Base-by-base conservation (phyloP, 2,888 invertebrate species). In the Drosophila nr. medialis region DNA sequence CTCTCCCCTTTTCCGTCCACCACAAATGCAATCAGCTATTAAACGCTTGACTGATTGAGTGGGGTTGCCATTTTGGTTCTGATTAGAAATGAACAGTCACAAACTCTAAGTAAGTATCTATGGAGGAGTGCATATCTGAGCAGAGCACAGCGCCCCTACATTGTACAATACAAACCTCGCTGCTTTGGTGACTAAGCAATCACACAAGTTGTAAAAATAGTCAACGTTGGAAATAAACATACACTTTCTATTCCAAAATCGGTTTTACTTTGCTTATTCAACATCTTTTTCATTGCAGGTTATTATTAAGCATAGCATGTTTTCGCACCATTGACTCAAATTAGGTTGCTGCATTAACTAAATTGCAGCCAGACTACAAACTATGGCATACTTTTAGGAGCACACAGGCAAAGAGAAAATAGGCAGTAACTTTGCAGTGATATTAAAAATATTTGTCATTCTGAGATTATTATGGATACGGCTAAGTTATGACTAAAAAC, bases 21-120 rank as follows among this genome's bases (percentile, higher is more conserved):
- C 51, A 48, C 53, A 55, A 38, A 53, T 71, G 74, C 79, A 87
- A 70, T 84, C 74, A 63, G 70, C 84, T 79, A 84, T 86, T 86
- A 76, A 81, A 64, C 73, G 79, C 66, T 69, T 76, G 74, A 75
- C 71, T 73, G 87, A 86, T 80, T 72, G 75, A 51, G 63, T 60
- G 40, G 38, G 48, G 21, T 38, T 69, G 50, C 64, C 59, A 65
- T 65, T 73, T 78, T 49, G 62, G 63, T 68, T 73, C 55, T 65
- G 69, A 56, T 74, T 69, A 42, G 63, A 63, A 65, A 63, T 36
- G 63, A 69, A 49, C 65, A 61, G 49, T 49, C 62, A 32, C 55
- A 54, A 68, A 59, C 68, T 13, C 30, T 13, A 48, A 48, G 54
- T 27, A 15, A 6, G 29, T 40, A 29, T 42, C 21, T 15, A 40